Evolutionary conservation across 1,140 invertebrate genomes (phyloP), one percentile per base, ranked within the genome.

Genomic region (Luehdorfia chinensis): DNA sequence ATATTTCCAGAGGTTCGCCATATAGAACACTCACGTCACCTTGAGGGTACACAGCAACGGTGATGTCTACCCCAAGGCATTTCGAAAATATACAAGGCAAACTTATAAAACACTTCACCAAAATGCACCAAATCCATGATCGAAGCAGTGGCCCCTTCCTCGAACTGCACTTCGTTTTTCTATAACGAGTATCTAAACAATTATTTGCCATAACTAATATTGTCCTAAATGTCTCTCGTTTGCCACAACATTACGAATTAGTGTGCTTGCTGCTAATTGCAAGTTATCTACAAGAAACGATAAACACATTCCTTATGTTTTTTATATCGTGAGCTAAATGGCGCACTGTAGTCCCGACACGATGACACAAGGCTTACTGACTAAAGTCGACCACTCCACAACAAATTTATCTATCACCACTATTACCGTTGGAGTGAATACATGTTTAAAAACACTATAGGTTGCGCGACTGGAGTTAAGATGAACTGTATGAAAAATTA

Each of bases 361-460:
- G 67, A 66, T 77, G 75, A 75, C 73, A 75, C 65, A 65, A 62
- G 60, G 60, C 64, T 58, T 66, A 73, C 67, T 68, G 71, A 77
- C 63, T 69, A 64, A 58, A 59, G 50, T 64, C 56, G 39, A 63
- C 46, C 56, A 57, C 49, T 58, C 31, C 47, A 58, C 63, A 46
- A 48, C 19, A 73, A 62, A 70, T 67, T 66, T 66, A 67, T 54
- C 54, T 41, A 57, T 56, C 47, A 48, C 43, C 30, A 59, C 45
- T 55, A 28, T 39, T 63, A 46, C 47, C 49, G 34, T 44, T 34
- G 44, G 45, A 47, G 31, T 25, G 9, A 49, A 25, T 45, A 34
- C 44, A 55, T 59, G 48, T 58, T 55, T 55, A 48, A 41, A 49
- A 12, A 46, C 51, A 57, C 45, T 59, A 50, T 48, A 55, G 30